Conservation (phyloP, 2,888 invertebrate species). For the Dendrolimus pini region DNA sequence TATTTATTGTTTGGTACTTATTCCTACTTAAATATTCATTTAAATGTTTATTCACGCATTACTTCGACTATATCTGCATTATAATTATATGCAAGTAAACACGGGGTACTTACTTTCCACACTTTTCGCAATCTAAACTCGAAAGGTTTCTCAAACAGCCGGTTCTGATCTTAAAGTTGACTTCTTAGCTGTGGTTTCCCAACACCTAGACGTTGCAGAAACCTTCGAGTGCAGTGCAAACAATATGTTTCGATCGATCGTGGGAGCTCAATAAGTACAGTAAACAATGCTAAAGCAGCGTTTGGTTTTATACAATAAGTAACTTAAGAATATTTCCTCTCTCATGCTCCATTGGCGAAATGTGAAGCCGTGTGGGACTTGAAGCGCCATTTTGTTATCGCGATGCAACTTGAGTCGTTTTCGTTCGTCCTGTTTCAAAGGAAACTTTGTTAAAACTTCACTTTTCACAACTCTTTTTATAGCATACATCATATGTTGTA, state of each 20-base stretch:
- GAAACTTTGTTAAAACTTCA: constrained; percentile 9
- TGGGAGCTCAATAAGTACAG: constrained; percentile 44
- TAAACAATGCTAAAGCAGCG: constrained; percentile 32
- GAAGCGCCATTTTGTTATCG: constrained; percentile 29
- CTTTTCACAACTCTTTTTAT: too few relatives aligned
- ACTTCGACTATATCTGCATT: constrained; percentile 24
- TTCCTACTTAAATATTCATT: constrained; percentile 10
- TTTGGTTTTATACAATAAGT: constrained; percentile 44
- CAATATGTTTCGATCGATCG: constrained; percentile 63
- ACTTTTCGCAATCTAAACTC: constrained; percentile 64
- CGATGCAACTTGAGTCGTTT: constrained; percentile 2
- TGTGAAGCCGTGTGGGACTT: constrained; percentile 37
- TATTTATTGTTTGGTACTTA: background rate
- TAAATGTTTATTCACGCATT: constrained; percentile 18
- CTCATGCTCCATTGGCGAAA: constrained; percentile 52
- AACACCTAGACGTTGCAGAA: constrained; percentile 66
- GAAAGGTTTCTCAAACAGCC: constrained; percentile 65
- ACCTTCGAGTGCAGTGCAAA: constrained; percentile 65
- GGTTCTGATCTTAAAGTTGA: constrained; percentile 55
- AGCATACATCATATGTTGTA: too few relatives aligned
- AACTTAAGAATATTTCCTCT: constrained; percentile 54
- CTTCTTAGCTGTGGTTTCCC: constrained; percentile 49
- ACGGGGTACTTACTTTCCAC: constrained; percentile 47
- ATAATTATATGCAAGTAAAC: constrained; percentile 33
- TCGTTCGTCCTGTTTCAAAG: constrained; percentile 7